Percentiles rank a stretch among this genome's conserved stretches.
phyloP scores from a whole-genome alignment of 2,113 vertebrate species.

The Otis tarda region DNA sequence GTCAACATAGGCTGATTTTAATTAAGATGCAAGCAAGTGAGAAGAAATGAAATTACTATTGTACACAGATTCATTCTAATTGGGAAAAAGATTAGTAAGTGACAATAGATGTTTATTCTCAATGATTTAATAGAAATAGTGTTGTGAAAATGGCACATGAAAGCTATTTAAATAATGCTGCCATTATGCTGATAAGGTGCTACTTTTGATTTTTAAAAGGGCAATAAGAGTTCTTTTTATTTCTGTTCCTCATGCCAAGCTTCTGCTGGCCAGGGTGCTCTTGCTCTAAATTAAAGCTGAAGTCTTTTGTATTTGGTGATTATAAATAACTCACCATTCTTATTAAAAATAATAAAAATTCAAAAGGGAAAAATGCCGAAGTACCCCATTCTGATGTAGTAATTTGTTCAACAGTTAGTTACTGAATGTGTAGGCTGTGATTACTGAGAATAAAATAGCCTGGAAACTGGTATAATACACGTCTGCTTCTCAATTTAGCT shows the following conservation, averaged over 20 bases:
- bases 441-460: not conserved
- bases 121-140: not conserved
- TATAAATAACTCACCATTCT: not conserved
- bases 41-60: conserved; percentile 45
- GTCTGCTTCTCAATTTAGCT: not conserved
- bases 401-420: conserved; percentile 2
- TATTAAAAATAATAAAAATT: conserved; percentile 32
- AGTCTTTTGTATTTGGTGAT: conserved; percentile 32
- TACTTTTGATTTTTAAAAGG: conserved; percentile 35
- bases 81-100: conserved; percentile 49
- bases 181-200: conserved; percentile 55
- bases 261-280: conserved; percentile 17
- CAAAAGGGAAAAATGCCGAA: not conserved
- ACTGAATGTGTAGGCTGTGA: not conserved
- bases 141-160: conserved; percentile 9
- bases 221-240: not conserved
- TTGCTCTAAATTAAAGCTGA: conserved; percentile 20
- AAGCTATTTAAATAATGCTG: conserved; percentile 22
- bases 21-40: conserved; percentile 68
- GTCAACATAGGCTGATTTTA: conserved; percentile 58
- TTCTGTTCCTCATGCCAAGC: not conserved
- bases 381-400: not conserved
- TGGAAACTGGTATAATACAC: not conserved
- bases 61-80: conserved; percentile 35
- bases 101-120: conserved; percentile 49